Evolutionary conservation across 2,888 invertebrate genomes (phyloP).

Genomic region (Cynaeus angustus): DNA sequence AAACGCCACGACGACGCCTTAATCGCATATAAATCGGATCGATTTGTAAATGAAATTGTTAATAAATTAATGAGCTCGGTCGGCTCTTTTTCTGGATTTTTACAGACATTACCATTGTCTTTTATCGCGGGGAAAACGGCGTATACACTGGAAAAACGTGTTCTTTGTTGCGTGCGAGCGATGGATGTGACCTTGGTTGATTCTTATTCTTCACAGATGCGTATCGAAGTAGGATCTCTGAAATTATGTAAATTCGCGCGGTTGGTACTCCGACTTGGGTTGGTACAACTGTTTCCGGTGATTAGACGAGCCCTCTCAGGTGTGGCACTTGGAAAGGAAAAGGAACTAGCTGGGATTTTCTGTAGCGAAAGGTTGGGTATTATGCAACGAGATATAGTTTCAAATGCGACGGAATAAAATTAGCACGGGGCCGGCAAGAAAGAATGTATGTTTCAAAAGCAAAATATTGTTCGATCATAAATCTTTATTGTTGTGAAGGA

Average conservation of each 20-base stretch:
- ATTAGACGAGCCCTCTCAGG: slow-evolving; percentile 7
- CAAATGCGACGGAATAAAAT: no score
- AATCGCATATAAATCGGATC: slow-evolving; percentile 25
- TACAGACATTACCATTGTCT: slow-evolving; percentile 20
- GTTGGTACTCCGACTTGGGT: slow-evolving; percentile 11
- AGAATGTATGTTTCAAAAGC: no score
- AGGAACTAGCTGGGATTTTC: not conserved
- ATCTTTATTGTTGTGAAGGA: no score
- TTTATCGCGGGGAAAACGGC: slow-evolving; percentile 20
- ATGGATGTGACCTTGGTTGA: slow-evolving; percentile 39
- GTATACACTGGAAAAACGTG: slow-evolving; percentile 34
- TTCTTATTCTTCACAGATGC: slow-evolving; percentile 32
- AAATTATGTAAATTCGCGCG: slow-evolving; percentile 34
- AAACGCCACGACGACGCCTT: slow-evolving; percentile 14
- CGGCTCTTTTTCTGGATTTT: slow-evolving; percentile 18
- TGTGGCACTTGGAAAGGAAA: not conserved
- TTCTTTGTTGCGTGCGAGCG: slow-evolving; percentile 31
- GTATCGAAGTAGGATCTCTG: slow-evolving; percentile 32
- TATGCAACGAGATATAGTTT: not conserved
- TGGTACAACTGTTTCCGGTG: slow-evolving; percentile 16
- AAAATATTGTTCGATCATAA: no score
- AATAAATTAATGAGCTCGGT: slow-evolving; percentile 24
- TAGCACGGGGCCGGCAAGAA: no score
- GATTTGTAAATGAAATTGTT: slow-evolving; percentile 28
- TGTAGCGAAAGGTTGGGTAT: not conserved